phyloP scores from a whole-genome alignment of 2,888 invertebrate genomes.

The Diabrotica balteata region DNA sequence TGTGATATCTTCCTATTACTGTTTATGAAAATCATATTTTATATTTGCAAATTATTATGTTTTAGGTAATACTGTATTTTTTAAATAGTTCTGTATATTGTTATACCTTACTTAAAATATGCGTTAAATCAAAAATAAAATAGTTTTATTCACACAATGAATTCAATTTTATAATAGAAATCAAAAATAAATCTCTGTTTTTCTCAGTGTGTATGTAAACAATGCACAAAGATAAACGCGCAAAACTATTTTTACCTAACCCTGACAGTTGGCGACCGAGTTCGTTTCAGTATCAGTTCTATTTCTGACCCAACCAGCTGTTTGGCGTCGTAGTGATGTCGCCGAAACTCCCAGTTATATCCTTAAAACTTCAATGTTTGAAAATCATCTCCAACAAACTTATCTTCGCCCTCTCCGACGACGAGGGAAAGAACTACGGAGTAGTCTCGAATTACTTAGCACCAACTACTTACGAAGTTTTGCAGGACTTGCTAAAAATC shows the following conservation, averaged over 20 bases:
- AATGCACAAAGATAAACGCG: too few relatives aligned
- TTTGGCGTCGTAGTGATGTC: conserved; percentile 62
- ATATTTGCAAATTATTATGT: too few relatives aligned
- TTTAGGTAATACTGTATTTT: too few relatives aligned
- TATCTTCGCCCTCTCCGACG: conserved; percentile 69
- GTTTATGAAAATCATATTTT: too few relatives aligned
- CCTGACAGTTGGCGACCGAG: conserved; percentile 3
- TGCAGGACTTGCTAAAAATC: conserved; percentile 72
- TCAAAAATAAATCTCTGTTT: too few relatives aligned
- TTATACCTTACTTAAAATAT: too few relatives aligned
- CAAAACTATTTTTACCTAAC: background rate
- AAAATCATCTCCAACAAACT: conserved; percentile 69
- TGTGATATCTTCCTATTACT: too few relatives aligned
- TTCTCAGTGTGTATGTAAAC: too few relatives aligned
- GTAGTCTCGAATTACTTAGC: conserved; percentile 58
- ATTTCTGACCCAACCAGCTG: conserved; percentile 7
- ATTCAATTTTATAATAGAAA: too few relatives aligned
- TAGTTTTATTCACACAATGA: too few relatives aligned
- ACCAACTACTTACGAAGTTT: conserved; percentile 70
- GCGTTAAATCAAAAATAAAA: too few relatives aligned
- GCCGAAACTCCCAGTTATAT: conserved; percentile 68
- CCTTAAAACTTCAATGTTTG: conserved; percentile 67
- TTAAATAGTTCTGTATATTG: too few relatives aligned
- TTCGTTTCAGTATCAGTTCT: conserved; percentile 6
- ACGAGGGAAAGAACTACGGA: conserved; percentile 63